A percentile compares a stretch with the other conserved stretches of the same genome.
Conservation (phyloP, 2,888 invertebrate species). For the Amphiduros pacificus region DNA sequence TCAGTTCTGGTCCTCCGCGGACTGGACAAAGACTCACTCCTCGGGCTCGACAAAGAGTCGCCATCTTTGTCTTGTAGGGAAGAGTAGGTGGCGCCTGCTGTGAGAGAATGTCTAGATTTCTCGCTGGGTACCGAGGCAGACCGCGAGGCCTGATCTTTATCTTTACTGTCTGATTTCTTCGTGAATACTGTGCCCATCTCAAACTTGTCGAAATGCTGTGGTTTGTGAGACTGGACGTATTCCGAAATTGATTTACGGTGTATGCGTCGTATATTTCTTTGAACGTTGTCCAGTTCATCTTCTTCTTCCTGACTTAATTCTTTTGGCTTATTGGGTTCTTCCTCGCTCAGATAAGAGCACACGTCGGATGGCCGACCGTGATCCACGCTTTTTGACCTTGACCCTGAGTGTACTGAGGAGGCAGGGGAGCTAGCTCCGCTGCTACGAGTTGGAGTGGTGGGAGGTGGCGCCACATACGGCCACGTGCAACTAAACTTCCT, state of each 20-base stretch:
- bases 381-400: background rate
- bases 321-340: background rate
- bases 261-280: slow-evolving; percentile 21
- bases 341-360: too few species aligned
- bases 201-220: slow-evolving; percentile 20
- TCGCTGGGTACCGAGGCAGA: background rate
- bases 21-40: background rate
- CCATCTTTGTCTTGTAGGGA: too few species aligned
- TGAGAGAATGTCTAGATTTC: too few species aligned
- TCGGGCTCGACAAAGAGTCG: background rate
- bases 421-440: background rate
- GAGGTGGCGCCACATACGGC: slow-evolving; percentile 17
- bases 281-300: slow-evolving; percentile 21
- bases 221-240: slow-evolving; percentile 11
- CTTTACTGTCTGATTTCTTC: background rate
- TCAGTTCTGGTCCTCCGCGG: background rate
- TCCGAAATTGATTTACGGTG: slow-evolving; percentile 24
- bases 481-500: slow-evolving; percentile 22
- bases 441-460: too few species aligned
- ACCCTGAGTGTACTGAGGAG: background rate
- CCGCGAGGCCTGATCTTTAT: background rate
- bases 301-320: slow-evolving; percentile 18
- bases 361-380: too few species aligned
- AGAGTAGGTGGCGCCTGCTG: too few species aligned
- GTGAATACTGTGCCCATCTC: slow-evolving; percentile 18